Evolutionary conservation across 2,888 invertebrate genomes (phyloP).

Genomic region (Drosophila testacea): DNA sequence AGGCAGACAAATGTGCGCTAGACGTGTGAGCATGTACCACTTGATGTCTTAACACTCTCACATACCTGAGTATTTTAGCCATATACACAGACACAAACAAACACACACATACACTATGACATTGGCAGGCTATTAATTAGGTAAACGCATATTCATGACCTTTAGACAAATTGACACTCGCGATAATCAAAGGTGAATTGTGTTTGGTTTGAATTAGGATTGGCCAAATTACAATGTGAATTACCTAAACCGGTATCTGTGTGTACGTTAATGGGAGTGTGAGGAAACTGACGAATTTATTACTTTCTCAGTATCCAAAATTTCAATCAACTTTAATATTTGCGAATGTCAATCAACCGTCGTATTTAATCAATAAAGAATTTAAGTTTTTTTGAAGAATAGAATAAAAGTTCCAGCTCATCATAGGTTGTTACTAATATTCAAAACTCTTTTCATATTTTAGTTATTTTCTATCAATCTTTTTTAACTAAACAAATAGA

Average conservation of each 20-base stretch:
- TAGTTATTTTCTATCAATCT: not conserved
- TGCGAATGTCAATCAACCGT: constrained; percentile 25
- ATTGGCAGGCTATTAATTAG: constrained; percentile 74
- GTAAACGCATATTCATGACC: constrained; percentile 71
- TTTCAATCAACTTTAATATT: constrained; percentile 5
- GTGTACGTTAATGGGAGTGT: not conserved
- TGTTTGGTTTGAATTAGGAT: constrained; percentile 31
- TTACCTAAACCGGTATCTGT: constrained; percentile 1
- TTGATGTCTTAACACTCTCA: constrained; percentile 42
- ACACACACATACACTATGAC: constrained; percentile 33
- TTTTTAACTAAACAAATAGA: not conserved
- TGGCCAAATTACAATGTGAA: constrained; percentile 43
- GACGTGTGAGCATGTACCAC: constrained; percentile 52
- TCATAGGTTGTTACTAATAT: not conserved
- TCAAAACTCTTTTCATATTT: not conserved
- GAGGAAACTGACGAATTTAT: constrained; percentile 20
- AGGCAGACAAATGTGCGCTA: constrained; percentile 35
- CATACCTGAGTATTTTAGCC: not conserved
- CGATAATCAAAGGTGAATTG: constrained; percentile 70
- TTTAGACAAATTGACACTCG: constrained; percentile 77
- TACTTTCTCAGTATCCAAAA: constrained; percentile 3
- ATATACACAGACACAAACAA: constrained; percentile 13
- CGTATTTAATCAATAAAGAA: constrained; percentile 10
- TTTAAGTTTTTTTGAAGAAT: constrained; percentile 5
- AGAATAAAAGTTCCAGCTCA: not conserved